Evolutionary conservation across 2,113 vertebrate species (phyloP).

Genomic region (Apistogramma diplotaenia): DNA sequence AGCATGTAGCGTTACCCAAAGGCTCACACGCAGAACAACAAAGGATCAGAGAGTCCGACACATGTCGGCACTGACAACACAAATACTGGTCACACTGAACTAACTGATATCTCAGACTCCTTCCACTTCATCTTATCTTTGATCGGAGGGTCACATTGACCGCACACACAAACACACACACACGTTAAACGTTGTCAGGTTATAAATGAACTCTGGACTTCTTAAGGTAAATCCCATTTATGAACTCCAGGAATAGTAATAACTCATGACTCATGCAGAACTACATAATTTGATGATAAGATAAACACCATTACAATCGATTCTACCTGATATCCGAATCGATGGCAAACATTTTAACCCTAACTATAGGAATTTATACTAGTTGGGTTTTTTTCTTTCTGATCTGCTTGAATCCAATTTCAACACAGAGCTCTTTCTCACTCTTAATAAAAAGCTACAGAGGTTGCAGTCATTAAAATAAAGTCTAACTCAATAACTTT

Average conservation of each 20-base stretch:
- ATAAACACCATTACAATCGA: background rate
- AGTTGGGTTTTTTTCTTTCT: background rate
- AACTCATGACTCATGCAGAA: background rate
- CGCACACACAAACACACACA: fast-evolving
- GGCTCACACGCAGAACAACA: background rate
- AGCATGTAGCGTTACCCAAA: background rate
- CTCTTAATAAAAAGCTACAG: background rate
- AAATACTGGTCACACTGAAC: background rate
- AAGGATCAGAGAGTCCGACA: background rate
- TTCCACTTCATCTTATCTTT: background rate
- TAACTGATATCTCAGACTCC: background rate
- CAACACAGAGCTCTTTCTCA: background rate
- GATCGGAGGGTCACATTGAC: background rate
- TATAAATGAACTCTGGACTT: slow-evolving; percentile 45
- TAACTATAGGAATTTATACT: fast-evolving
- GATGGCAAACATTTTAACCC: background rate
- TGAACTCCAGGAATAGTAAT: background rate
- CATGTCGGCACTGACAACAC: background rate
- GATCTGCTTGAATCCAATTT: background rate
- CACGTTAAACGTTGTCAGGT: slow-evolving; percentile 40
- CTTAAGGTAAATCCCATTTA: background rate
- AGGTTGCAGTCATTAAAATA: background rate
- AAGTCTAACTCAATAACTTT: background rate
- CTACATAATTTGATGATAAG: background rate
- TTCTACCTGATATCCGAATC: background rate